phyloP scores from a whole-genome alignment of 2,113 vertebrate genomes.

The Felis catus region DNA sequence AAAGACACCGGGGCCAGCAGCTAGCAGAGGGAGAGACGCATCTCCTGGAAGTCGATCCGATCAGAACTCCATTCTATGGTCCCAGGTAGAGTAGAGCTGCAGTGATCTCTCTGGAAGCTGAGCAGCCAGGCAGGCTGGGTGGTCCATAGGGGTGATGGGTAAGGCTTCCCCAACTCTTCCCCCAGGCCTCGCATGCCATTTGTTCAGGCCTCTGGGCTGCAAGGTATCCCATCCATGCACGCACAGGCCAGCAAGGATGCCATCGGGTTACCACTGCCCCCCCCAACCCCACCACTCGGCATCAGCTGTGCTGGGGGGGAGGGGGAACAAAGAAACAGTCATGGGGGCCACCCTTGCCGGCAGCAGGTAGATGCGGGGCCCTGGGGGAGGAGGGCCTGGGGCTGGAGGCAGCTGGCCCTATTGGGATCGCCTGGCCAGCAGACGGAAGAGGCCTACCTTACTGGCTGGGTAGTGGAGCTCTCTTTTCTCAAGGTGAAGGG shows the following conservation, averaged over 20 bases:
- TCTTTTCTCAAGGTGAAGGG: background rate
- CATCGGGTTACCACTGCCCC: background rate
- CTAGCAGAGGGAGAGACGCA: background rate
- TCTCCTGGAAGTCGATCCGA: background rate
- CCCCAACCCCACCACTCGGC: accelerated
- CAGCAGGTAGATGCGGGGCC: background rate
- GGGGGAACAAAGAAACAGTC: background rate
- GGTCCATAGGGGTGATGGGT: background rate
- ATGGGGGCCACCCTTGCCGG: background rate
- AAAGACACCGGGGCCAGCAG: background rate
- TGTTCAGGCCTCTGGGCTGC: background rate
- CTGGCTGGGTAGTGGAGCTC: background rate
- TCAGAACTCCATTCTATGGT: background rate
- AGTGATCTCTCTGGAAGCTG: background rate
- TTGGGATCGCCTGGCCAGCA: background rate
- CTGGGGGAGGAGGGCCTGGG: too few species aligned
- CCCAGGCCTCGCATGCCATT: background rate
- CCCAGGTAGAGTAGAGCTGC: background rate
- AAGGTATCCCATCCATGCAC: background rate
- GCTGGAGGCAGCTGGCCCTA: background rate
- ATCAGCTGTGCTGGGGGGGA: background rate
- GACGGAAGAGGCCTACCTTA: background rate
- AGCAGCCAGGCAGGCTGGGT: background rate
- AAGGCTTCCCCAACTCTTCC: background rate
- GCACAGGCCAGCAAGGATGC: background rate